Evolutionary conservation across 2,888 invertebrate species (phyloP), one percentile per base, ranked within the genome.

Genomic region (Sisyra nigra): DNA sequence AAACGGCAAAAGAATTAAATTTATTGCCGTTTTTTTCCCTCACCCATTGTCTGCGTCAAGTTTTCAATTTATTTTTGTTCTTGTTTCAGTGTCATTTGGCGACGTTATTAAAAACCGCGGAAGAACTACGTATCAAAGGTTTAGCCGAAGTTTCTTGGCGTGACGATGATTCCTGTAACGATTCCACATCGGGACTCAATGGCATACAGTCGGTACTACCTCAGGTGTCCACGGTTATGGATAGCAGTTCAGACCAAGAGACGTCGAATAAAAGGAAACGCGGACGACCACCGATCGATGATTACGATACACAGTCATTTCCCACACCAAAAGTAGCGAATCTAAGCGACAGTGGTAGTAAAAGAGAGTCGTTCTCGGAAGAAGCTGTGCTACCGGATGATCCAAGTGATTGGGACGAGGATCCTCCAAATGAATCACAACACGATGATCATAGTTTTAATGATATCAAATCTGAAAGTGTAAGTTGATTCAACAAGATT

Each of bases 91-190:
- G 85, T 47, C 86, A 88, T 57, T 64, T 92, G 51, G 82, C 87
- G 17, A 86, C 88, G 15, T 66, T 92, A 46, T 63, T 92, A 54
- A 89, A 89, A 67, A 91, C 91, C 42, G 92, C 92, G 0, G 91
- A 92, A 62, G 88, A 89, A 60, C 69, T 92, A 15, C 77, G 86
- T 59, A 88, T 92, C 55, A 92, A 92, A 64, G 92, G 91, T 0
- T 67, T 91, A 42, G 88, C 89, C 40, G 88, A 91, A 60, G 86
- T 89, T 10, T 83, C 87, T 50, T 88, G 88, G 82, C 77, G 80
- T 52, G 78, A 80, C 41, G 71, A 72, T 46, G 68, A 67, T 18
- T 56, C 49, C 31, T 43, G 43, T 37, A 46, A 45, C 48, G 3
- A 45, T 45, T 18, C 48, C 52, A 50, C 47, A 11, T 8, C 44